phyloP scores from a whole-genome alignment of 2,113 vertebrate species.

The Pelecanus crispus region DNA sequence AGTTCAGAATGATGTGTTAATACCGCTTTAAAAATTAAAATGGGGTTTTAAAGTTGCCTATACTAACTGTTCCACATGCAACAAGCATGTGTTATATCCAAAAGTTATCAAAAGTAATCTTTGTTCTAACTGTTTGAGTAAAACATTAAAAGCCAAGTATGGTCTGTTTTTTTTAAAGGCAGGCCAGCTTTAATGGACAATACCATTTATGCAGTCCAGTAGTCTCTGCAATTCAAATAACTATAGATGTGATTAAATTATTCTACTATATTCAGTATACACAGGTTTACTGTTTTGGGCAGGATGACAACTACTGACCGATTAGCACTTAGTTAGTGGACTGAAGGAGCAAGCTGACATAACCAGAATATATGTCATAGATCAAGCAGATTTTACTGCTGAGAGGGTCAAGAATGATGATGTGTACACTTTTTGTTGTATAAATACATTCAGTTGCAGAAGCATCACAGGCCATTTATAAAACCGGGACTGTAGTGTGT shows the following conservation, averaged over 20 bases:
- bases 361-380: not conserved
- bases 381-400: not conserved
- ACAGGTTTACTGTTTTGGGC: not conserved
- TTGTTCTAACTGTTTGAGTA: not conserved
- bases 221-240: not conserved
- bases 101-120: not conserved
- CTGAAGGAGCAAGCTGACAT: not conserved
- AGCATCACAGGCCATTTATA: not conserved
- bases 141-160: not conserved
- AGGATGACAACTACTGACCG: not conserved
- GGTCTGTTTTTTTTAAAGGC: not conserved
- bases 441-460: not conserved
- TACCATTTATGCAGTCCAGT: not conserved
- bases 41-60: not conserved
- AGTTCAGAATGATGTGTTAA: not conserved
- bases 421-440: rapidly evolving
- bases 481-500: not conserved
- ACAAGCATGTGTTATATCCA: not conserved
- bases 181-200: not conserved
- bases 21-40: not conserved
- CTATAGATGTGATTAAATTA: not conserved
- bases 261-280: not conserved
- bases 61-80: not conserved
- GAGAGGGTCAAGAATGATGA: not conserved
- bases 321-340: not conserved